Conservation (phyloP, 2,888 invertebrate species). For the Sphaerophoria taeniata region DNA sequence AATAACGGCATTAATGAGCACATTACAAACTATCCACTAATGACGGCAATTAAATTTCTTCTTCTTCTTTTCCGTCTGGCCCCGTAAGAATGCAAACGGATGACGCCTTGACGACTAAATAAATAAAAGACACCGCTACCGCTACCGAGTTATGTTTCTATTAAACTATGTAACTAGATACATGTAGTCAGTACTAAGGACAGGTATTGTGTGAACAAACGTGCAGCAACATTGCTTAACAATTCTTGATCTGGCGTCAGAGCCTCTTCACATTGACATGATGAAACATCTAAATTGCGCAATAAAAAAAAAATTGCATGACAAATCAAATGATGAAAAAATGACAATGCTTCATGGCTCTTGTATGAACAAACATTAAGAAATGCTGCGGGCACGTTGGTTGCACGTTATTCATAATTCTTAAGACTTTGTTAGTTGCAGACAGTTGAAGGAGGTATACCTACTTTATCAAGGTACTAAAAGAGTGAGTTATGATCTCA, state of each 20-base stretch:
- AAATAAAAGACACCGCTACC: conserved; percentile 1
- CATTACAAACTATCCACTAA: not conserved
- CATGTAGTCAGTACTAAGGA: not conserved
- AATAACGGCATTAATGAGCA: conserved; percentile 15
- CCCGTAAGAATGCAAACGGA: too few relatives aligned
- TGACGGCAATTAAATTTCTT: conserved; percentile 32
- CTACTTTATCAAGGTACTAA: too few relatives aligned
- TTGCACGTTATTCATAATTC: not conserved
- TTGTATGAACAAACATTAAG: not conserved
- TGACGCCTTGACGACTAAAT: conserved; percentile 5
- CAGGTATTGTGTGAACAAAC: conserved; percentile 18
- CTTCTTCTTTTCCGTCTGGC: not conserved
- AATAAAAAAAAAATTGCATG: conserved; percentile 31
- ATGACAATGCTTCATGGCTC: conserved; percentile 30
- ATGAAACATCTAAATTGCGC: conserved; percentile 35
- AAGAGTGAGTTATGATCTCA: too few relatives aligned
- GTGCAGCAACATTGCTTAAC: conserved; percentile 27
- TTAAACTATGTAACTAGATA: not conserved
- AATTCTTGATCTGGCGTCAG: conserved; percentile 25
- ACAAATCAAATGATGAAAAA: not conserved
- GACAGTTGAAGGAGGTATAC: not conserved
- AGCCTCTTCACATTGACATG: not conserved
- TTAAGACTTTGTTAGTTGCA: not conserved
- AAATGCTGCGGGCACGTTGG: not conserved
- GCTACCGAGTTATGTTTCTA: conserved; percentile 8